Evolutionary conservation across 2,797 vertebrate genomes (phyloP).

Genomic region (Rhinella marina): DNA sequence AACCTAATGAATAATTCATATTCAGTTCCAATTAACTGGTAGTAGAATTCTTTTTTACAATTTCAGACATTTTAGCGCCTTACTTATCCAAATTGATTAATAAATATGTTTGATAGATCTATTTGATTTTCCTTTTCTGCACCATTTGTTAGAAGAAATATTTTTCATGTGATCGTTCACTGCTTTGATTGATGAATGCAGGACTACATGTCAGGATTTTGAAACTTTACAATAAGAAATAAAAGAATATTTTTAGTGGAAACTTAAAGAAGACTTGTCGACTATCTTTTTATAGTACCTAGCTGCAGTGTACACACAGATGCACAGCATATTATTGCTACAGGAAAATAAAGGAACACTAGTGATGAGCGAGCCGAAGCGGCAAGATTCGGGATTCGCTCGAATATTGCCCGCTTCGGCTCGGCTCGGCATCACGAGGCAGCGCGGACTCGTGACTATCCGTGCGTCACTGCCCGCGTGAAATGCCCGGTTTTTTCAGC

Average conservation of each 20-base stretch:
- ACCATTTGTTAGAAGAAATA: constrained; percentile 43
- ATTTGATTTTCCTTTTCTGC: constrained; percentile 46
- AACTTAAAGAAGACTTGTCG: neutral
- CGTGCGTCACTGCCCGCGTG: too few relatives aligned
- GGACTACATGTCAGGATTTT: neutral
- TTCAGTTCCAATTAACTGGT: neutral
- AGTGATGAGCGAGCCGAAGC: too few relatives aligned
- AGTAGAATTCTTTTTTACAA: neutral
- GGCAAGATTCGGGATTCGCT: too few relatives aligned
- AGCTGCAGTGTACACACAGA: neutral
- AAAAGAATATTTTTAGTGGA: neutral
- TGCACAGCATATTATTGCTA: too few relatives aligned
- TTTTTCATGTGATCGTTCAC: neutral
- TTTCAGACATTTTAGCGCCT: neutral
- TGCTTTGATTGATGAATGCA: constrained; percentile 39
- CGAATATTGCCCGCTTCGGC: too few relatives aligned
- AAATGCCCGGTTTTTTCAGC: too few relatives aligned
- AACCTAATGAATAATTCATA: constrained; percentile 28
- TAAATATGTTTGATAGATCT: constrained; percentile 43
- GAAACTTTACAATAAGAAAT: constrained; percentile 8
- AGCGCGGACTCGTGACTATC: too few relatives aligned
- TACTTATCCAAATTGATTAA: constrained; percentile 33
- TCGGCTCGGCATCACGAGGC: too few relatives aligned
- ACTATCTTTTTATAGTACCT: neutral
- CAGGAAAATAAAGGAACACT: too few relatives aligned